These are phyloP conservation scores for Conus betulinus DNA, from an alignment of 1,140 invertebrate genomes.

Conservation along the genomic window DNA sequence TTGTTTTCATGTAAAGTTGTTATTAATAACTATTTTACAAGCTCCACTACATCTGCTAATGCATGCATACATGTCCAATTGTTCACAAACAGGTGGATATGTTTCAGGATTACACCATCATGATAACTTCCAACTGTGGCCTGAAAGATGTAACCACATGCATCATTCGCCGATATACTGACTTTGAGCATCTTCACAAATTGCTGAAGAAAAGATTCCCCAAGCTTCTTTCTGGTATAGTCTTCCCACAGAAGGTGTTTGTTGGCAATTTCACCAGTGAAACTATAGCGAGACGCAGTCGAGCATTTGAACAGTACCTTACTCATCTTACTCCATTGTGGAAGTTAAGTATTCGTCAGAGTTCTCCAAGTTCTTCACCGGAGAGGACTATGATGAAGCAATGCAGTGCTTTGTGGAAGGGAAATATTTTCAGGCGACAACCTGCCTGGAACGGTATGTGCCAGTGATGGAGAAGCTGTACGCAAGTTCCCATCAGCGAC, in stretches of 20 bases:
- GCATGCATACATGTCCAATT: too few species aligned
- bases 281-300: slow-evolving; percentile 83
- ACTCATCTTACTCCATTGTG: slow-evolving; percentile 79
- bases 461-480: slow-evolving; percentile 85
- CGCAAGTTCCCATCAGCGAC: slow-evolving; percentile 83
- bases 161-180: slow-evolving; percentile 85
- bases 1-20: too few species aligned
- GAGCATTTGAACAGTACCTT: slow-evolving; percentile 84
- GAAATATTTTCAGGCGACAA: slow-evolving; percentile 81
- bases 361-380: slow-evolving; percentile 83
- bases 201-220: slow-evolving; percentile 81
- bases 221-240: slow-evolving; percentile 78
- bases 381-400: slow-evolving; percentile 81
- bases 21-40: too few species aligned
- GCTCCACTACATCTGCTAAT: too few species aligned
- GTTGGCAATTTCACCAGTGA: slow-evolving; percentile 86
- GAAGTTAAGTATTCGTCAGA: slow-evolving; percentile 80
- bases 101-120: slow-evolving; percentile 72
- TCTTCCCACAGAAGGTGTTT: slow-evolving; percentile 85
- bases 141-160: slow-evolving; percentile 77
- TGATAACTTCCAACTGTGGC: slow-evolving; percentile 67
- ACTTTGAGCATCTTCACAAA: slow-evolving; percentile 84
- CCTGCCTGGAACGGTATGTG: slow-evolving; percentile 83
- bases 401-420: slow-evolving; percentile 80
- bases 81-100: too few species aligned